Conservation (phyloP, 2,113 vertebrate genomes). For the Recurvirostra avosetta region DNA sequence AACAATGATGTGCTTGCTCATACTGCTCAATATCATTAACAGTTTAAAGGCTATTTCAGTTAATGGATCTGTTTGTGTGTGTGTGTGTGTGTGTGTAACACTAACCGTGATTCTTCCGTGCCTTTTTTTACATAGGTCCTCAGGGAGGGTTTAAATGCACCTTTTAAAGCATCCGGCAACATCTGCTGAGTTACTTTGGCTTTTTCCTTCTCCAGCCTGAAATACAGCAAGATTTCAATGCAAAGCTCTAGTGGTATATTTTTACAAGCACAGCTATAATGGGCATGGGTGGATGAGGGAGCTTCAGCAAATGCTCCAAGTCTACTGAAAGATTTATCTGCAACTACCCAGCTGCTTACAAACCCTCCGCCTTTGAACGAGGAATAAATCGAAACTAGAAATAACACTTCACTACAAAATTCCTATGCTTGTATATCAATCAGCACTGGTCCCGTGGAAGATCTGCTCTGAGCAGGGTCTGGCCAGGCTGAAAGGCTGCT, state of each 20-base stretch:
- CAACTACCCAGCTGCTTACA: background rate
- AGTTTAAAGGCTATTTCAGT: conserved; percentile 11
- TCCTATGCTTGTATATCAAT: fast-evolving
- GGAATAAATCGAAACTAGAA: background rate
- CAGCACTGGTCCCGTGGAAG: fast-evolving
- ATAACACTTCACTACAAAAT: background rate
- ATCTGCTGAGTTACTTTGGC: background rate
- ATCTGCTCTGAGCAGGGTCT: background rate
- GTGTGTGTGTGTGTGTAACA: background rate
- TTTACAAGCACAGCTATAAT: background rate
- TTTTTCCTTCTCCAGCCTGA: background rate
- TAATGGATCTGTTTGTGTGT: background rate
- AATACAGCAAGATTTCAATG: background rate
- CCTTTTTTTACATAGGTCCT: background rate
- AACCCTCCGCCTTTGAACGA: background rate
- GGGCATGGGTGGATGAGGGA: background rate
- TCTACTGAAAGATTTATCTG: background rate
- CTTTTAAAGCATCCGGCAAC: background rate
- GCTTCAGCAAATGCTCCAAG: background rate
- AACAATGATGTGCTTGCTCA: background rate
- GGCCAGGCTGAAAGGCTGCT: background rate
- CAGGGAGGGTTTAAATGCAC: background rate
- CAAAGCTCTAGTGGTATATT: background rate
- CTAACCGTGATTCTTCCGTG: background rate
- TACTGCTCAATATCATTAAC: background rate